phyloP scores from a whole-genome alignment of 2,888 invertebrate genomes.

The Rambutsinella grinnellia region DNA sequence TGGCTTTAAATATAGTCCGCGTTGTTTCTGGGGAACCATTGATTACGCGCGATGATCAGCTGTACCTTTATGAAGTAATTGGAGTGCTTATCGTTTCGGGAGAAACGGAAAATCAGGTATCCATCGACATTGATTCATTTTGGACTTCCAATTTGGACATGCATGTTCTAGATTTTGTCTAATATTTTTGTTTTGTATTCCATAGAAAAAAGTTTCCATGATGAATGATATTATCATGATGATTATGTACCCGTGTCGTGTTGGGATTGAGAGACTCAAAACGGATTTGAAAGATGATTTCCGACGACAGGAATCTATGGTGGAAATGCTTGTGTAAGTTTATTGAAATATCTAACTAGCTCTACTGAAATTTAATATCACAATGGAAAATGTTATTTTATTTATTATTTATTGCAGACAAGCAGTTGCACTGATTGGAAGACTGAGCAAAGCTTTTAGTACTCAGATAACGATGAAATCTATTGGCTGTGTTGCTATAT shows the following conservation, averaged over 20 bases:
- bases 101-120: constrained; percentile 70
- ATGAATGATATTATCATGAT: constrained; percentile 38
- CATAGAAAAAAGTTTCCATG: constrained; percentile 19
- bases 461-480: constrained; percentile 72
- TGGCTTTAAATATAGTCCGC: constrained; percentile 70
- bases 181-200: constrained; percentile 3
- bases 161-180: neutral
- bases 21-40: constrained; percentile 66
- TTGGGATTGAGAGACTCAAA: constrained; percentile 32
- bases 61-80: constrained; percentile 74
- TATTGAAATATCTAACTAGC: neutral
- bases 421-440: constrained; percentile 73
- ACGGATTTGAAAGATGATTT: constrained; percentile 11
- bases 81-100: constrained; percentile 73
- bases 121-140: constrained; percentile 19
- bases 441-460: constrained; percentile 74
- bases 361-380: neutral
- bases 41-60: constrained; percentile 72
- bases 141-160: constrained; percentile 3
- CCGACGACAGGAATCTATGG: constrained; percentile 25
- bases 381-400: neutral
- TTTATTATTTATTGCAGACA: constrained; percentile 67
- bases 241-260: constrained; percentile 34
- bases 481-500: constrained; percentile 72
- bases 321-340: constrained; percentile 41